Evolutionary conservation across 2,797 vertebrate species (phyloP).

Genomic region (Sphaeramia orbicularis): DNA sequence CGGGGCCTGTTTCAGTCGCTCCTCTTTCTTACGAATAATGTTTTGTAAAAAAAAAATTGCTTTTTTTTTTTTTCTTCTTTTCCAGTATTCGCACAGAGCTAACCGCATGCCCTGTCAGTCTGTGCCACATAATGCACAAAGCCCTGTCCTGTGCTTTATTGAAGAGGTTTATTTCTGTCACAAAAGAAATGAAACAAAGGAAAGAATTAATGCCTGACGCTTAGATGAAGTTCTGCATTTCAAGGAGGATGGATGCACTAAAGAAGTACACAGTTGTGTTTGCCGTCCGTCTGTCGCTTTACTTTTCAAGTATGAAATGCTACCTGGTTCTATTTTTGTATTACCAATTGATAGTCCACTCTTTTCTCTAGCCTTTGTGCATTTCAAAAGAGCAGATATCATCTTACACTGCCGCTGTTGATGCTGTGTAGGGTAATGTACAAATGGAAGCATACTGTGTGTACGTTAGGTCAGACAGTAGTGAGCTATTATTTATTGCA

Average conservation of each 20-base stretch:
- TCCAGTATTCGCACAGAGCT: constrained; percentile 49
- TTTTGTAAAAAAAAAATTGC: constrained; percentile 69
- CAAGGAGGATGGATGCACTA: constrained; percentile 61
- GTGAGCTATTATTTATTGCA: constrained; percentile 84
- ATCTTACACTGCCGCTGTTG: constrained; percentile 72
- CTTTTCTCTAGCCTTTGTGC: constrained; percentile 76
- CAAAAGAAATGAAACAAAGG: constrained; percentile 67
- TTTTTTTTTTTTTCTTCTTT: constrained; percentile 12
- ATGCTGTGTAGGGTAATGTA: constrained; percentile 69
- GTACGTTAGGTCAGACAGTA: constrained; percentile 65
- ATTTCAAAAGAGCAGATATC: constrained; percentile 76
- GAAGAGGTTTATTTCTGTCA: constrained; percentile 76
- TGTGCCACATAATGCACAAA: constrained; percentile 60
- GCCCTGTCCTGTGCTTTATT: constrained; percentile 60
- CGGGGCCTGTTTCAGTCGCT: constrained; percentile 61
- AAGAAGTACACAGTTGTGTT: constrained; percentile 63
- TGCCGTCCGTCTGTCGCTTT: constrained; percentile 69
- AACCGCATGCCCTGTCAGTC: constrained; percentile 70
- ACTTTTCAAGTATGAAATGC: constrained; percentile 72
- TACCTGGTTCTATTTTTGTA: constrained; percentile 85
- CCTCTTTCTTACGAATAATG: constrained; percentile 66
- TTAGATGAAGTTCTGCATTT: constrained; percentile 61
- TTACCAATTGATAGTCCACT: constrained; percentile 71
- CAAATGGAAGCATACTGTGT: constrained; percentile 53
- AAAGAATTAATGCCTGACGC: constrained; percentile 44